A percentile compares a stretch with the other conserved stretches of the same genome.
phyloP scores from a whole-genome alignment of 1,140 invertebrate genomes.

The Drosophila teissieri region DNA sequence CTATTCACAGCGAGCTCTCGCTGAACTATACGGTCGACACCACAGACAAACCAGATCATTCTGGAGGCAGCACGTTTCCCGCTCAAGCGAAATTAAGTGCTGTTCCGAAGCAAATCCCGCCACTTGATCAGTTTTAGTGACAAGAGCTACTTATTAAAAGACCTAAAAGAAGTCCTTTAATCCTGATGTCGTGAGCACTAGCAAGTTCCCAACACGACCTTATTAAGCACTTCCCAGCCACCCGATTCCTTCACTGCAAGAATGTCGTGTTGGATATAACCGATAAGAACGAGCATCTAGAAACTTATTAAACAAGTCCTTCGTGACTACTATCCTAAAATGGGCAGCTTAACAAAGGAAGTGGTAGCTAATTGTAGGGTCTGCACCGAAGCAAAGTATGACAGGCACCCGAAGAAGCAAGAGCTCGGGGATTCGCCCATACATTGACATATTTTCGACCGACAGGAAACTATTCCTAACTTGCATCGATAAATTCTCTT shows the following conservation, averaged over 20 bases:
- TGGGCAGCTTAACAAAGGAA: conserved; percentile 17
- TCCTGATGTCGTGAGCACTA: conserved; percentile 10
- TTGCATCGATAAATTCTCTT: neutral
- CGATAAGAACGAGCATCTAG: conserved; percentile 6
- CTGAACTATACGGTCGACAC: no score
- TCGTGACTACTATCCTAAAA: conserved; percentile 38
- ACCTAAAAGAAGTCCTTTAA: conserved; percentile 5
- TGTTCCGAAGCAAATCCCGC: no score
- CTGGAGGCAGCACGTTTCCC: no score
- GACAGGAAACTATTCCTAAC: conserved; percentile 27
- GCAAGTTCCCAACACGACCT: conserved; percentile 6
- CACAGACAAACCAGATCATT: no score
- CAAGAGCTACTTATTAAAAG: neutral
- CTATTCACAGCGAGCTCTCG: no score
- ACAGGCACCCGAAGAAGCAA: neutral
- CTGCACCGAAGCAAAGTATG: no score
- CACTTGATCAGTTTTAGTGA: no score
- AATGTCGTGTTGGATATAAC: conserved; percentile 14
- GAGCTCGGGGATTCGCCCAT: conserved; percentile 25
- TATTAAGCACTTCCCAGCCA: conserved; percentile 11
- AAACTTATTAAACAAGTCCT: conserved; percentile 29
- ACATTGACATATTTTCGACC: conserved; percentile 27
- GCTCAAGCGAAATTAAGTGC: no score
- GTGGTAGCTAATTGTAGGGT: no score
- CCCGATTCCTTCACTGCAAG: conserved; percentile 14